Percentiles rank a stretch among this genome's conserved stretches.
Conservation (phyloP, 2,113 vertebrate species). For the Caracal caracal region DNA sequence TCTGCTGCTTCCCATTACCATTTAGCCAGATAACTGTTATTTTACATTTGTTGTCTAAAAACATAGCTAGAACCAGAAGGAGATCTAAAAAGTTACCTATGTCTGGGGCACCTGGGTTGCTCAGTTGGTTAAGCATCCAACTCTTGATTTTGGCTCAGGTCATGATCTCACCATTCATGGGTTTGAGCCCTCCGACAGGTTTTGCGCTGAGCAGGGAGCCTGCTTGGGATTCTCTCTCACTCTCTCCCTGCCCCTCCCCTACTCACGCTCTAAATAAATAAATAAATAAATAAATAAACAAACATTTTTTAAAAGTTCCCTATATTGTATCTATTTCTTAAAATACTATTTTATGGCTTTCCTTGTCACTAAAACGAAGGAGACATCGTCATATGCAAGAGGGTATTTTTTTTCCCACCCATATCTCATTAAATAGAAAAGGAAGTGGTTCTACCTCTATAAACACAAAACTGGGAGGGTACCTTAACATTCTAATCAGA, state of each 20-base stretch:
- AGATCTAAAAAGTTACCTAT: not conserved
- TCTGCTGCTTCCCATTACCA: not conserved
- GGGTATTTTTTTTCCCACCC: not conserved
- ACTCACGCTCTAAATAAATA: no score
- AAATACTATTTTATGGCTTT: slow-evolving; percentile 4
- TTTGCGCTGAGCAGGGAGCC: no score
- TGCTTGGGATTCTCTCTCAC: no score
- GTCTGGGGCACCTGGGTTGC: no score
- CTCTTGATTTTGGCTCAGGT: no score
- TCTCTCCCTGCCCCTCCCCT: no score
- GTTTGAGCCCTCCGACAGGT: no score
- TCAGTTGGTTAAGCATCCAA: no score
- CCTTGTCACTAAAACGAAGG: not conserved
- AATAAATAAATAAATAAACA: no score
- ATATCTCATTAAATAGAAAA: slow-evolving; percentile 15
- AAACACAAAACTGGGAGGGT: not conserved
- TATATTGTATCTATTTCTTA: not conserved
- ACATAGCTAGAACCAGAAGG: not conserved
- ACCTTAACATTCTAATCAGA: not conserved
- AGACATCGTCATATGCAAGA: not conserved
- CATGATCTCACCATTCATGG: no score
- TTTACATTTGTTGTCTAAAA: slow-evolving; percentile 19
- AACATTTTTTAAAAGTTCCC: no score
- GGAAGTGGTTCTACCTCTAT: not conserved
- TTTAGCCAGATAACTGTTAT: not conserved